phyloP scores from a whole-genome alignment of 2,113 vertebrate species.

The Naja naja region DNA sequence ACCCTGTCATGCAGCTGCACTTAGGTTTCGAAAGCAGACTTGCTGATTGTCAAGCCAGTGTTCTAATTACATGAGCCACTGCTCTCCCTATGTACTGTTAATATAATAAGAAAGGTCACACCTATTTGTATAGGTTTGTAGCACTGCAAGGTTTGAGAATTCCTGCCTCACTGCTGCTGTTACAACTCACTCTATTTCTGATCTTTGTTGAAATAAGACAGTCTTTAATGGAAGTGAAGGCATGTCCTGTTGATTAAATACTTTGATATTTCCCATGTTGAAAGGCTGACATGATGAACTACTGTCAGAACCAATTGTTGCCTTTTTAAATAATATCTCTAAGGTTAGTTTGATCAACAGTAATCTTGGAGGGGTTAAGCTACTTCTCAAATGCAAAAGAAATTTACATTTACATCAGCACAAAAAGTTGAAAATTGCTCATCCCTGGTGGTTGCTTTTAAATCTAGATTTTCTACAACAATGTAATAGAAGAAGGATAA shows the following conservation, averaged over 20 bases:
- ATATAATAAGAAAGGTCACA: neutral
- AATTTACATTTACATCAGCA: neutral
- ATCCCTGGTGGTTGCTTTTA: neutral
- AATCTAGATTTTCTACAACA: neutral
- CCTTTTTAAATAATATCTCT: neutral
- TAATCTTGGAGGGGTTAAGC: neutral
- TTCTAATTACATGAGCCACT: neutral
- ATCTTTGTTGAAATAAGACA: neutral
- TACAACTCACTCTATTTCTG: neutral
- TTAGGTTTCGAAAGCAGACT: neutral
- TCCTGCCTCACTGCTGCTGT: neutral
- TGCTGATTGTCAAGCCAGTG: neutral
- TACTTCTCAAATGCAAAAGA: neutral
- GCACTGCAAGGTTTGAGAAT: neutral
- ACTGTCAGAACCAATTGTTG: neutral
- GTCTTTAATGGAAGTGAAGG: neutral
- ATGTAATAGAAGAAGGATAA: neutral
- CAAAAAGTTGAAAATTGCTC: neutral
- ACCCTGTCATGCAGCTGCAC: neutral
- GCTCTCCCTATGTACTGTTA: neutral
- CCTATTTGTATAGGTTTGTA: neutral
- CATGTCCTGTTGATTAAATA: neutral
- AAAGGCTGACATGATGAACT: neutral
- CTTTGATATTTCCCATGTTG: neutral
- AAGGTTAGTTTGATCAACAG: neutral